These are phyloP conservation scores for Peromyscus polionotus DNA, from an alignment of 2,113 vertebrate genomes.

Conservation along the genomic window DNA sequence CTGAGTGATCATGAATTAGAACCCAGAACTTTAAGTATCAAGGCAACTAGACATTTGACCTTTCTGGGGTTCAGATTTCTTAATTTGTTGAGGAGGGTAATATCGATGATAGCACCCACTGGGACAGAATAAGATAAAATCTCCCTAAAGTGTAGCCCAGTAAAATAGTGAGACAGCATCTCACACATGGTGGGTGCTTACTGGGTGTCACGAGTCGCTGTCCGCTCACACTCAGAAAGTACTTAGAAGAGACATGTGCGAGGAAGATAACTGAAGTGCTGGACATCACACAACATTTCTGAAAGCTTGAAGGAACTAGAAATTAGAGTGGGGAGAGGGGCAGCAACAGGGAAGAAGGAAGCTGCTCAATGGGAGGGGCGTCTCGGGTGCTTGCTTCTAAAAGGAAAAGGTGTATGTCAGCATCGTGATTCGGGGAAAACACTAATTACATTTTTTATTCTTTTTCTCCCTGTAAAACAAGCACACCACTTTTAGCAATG, in stretches of 20 bases:
- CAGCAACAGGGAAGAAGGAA: background rate
- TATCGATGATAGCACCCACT: background rate
- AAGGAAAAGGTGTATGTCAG: slow-evolving; percentile 74
- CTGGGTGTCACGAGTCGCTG: background rate
- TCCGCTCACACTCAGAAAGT: slow-evolving; percentile 9
- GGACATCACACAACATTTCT: background rate
- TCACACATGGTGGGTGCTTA: background rate
- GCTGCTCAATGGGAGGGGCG: background rate
- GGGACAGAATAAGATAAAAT: slow-evolving; percentile 1
- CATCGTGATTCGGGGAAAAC: slow-evolving; percentile 65
- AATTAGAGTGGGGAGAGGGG: background rate
- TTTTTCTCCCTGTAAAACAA: slow-evolving; percentile 68
- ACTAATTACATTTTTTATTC: slow-evolving; percentile 72
- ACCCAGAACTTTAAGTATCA: background rate
- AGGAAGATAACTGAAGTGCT: background rate
- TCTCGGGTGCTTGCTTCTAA: slow-evolving; percentile 54
- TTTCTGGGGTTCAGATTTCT: background rate
- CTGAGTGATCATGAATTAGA: background rate
- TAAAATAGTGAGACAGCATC: background rate
- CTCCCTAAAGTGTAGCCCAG: background rate
- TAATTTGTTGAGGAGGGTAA: background rate
- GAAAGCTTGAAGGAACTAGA: background rate
- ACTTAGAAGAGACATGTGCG: slow-evolving; percentile 18
- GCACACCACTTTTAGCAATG: slow-evolving; percentile 65
- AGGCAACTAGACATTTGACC: background rate